Evolutionary conservation across 2,113 vertebrate genomes (phyloP), one percentile per base, ranked within the genome.

Genomic region (Poecilia latipinna): DNA sequence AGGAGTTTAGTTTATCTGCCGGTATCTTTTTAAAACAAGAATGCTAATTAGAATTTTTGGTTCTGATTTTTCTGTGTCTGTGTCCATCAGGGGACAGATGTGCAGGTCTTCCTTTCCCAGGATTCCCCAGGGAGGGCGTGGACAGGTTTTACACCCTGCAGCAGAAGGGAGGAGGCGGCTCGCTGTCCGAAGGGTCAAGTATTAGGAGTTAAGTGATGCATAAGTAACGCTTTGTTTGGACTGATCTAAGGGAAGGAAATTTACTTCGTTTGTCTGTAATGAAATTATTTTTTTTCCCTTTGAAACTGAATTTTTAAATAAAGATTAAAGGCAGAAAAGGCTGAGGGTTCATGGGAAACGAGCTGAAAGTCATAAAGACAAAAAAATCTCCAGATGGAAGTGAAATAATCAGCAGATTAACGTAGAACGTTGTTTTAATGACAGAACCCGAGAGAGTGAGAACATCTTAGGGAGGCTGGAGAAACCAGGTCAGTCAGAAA

Each of bases 41-140:
- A 39, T 19, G 12, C 8, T 19, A 11, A 68, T 68, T n/a, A 65
- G 48, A 51, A 24, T 3, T n/a, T 39, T 71, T 42, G 10, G 6
- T 44, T 62, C 0, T 57, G 31, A 32, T 66, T 31, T 31, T 19
- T 66, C 17, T 39, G 11, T 39, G 22, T 60, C 72, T 78, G 79
- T 70, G 73, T 86, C 75, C 48, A 65, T 85, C 31, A 72, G 90
- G 76, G 90, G 93, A 93, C 94, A 95, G 93, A 95, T 94, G 94
- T 87, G 74, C 51, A 88, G 90, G 89, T 83, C 88, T 92, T 90
- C 80, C 77, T 94, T 94, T 94, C 94, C 92, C 93, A 94, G 86
- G 90, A 94, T 92, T 94, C 93, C 94, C 93, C 2, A 7, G 93
- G 94, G 92, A 93, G 80, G 75, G 48, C 51, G 83, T 79, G 78